Conservation (phyloP, 1,140 invertebrate species). For the Rhizoglyphus robini region DNA sequence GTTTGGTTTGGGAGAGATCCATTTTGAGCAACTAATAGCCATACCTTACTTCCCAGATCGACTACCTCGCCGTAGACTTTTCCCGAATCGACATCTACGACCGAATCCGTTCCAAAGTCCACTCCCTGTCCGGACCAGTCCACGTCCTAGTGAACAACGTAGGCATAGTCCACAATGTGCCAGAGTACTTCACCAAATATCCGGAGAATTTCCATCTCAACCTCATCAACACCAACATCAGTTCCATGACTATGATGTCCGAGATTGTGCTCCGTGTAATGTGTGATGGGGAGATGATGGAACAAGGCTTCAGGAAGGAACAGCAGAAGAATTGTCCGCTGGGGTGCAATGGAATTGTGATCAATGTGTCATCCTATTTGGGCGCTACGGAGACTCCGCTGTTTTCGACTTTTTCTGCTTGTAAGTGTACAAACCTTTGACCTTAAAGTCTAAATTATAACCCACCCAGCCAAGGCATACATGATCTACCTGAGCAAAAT, state of each 20-base stretch:
- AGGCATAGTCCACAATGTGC: conserved; percentile 3
- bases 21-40: too few relatives aligned
- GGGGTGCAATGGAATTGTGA: conserved; percentile 19
- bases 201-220: not conserved
- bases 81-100: conserved; percentile 11
- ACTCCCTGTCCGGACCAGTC: conserved; percentile 33
- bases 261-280: not conserved
- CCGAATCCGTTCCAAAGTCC: not conserved
- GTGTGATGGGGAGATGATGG: too few relatives aligned
- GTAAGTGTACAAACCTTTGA: conserved; percentile 78
- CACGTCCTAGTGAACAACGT: conserved; percentile 19
- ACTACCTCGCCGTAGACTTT: conserved; percentile 13
- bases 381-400: conserved; percentile 66
- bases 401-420: conserved; percentile 67
- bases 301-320: too few relatives aligned
- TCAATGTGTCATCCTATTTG: conserved; percentile 21
- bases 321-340: conserved; percentile 27
- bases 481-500: conserved; percentile 71
- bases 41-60: too few relatives aligned
- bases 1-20: too few relatives aligned
- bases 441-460: conserved; percentile 59
- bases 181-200: conserved; percentile 14
- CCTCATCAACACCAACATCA: not conserved
- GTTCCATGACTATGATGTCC: not conserved
- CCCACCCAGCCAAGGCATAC: conserved; percentile 79